Evolutionary conservation across 2,888 invertebrate species (phyloP).

Genomic region (Mycogona germanica): DNA sequence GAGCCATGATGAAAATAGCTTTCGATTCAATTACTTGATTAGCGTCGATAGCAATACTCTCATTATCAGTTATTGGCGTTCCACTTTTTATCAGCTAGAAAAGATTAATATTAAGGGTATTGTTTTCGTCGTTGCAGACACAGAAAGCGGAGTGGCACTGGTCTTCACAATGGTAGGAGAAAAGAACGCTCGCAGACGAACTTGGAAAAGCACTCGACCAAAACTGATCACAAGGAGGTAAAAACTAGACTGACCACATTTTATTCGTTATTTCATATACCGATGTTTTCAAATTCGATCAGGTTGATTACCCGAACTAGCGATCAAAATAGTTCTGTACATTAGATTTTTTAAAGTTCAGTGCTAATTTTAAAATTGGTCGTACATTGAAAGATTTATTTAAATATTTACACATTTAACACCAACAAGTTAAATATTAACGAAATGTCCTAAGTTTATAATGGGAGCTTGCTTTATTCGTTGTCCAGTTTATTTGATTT

Average conservation of each 20-base stretch:
- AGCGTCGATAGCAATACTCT: too few relatives aligned
- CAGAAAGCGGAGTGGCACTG: neutral
- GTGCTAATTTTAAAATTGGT: too few relatives aligned
- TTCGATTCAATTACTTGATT: too few relatives aligned
- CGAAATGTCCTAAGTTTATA: too few relatives aligned
- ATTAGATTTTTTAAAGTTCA: slow-evolving; percentile 8
- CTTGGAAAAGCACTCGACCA: slow-evolving; percentile 7
- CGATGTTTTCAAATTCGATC: neutral
- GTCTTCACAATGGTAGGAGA: slow-evolving; percentile 6
- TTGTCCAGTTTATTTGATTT: too few relatives aligned
- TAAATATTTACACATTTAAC: neutral
- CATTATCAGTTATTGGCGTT: too few relatives aligned
- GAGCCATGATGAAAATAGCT: too few relatives aligned
- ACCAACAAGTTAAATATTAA: too few relatives aligned
- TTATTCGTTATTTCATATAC: neutral
- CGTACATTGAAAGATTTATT: too few relatives aligned
- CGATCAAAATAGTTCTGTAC: neutral
- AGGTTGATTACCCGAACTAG: neutral
- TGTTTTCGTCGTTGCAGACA: neutral
- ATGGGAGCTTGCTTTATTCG: too few relatives aligned
- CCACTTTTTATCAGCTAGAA: too few relatives aligned
- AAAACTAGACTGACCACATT: neutral
- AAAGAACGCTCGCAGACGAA: slow-evolving; percentile 10
- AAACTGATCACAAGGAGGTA: slow-evolving; percentile 13
- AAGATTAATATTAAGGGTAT: too few relatives aligned